These are phyloP conservation scores for Eurosta solidaginis DNA, from an alignment of 1,140 invertebrate species.

Conservation along the genomic window DNA sequence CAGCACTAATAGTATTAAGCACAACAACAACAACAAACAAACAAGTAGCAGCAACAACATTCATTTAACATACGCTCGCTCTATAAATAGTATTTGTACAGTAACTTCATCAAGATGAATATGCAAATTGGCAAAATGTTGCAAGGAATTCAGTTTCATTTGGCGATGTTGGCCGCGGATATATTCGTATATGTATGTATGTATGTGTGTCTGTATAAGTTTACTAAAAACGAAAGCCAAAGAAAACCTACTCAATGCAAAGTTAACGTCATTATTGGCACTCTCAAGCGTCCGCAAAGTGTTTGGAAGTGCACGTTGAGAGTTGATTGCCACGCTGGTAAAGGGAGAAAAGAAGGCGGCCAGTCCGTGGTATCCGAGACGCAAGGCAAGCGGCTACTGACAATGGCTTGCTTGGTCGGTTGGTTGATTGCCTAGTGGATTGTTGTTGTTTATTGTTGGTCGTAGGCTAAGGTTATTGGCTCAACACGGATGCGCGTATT, in stretches of 20 bases:
- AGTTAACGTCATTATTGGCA: slow-evolving; percentile 23
- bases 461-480: background rate
- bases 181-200: no score
- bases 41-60: background rate
- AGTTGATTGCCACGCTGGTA: slow-evolving; percentile 13
- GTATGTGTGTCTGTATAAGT: no score
- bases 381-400: no score
- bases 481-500: background rate
- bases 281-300: slow-evolving; percentile 24
- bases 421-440: no score
- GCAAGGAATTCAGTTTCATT: background rate
- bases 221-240: no score
- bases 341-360: background rate
- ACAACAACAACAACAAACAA: background rate
- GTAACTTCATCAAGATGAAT: slow-evolving; percentile 26
- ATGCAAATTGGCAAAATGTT: slow-evolving; percentile 22
- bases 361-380: no score
- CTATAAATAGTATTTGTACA: background rate
- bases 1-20: background rate
- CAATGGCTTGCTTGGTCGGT: no score
- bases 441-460: background rate
- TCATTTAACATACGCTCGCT: background rate
- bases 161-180: no score
- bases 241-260: background rate
- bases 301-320: background rate